A percentile compares a stretch with the other conserved stretches of the same genome.
phyloP scores from a whole-genome alignment of 2,888 invertebrate genomes.

The Acleris sparsana region DNA sequence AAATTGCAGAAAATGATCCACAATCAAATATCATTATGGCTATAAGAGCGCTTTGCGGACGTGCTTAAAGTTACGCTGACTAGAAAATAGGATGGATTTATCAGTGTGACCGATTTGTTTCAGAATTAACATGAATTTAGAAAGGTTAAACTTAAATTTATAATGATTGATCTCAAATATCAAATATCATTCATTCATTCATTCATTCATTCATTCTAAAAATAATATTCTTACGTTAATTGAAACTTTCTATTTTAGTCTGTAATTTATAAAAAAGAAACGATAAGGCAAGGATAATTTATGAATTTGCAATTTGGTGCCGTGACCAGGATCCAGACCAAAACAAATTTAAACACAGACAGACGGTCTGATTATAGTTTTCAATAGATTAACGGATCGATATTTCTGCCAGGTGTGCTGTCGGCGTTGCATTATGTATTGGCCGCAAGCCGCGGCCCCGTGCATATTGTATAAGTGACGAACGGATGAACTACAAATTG shows the following conservation, averaged over 20 bases:
- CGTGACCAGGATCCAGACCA: neutral
- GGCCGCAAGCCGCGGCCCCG: constrained; percentile 44
- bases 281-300: too few relatives aligned
- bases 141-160: too few relatives aligned
- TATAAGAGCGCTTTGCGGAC: constrained; percentile 10
- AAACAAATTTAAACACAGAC: neutral
- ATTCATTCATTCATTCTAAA: too few relatives aligned
- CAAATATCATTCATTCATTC: too few relatives aligned
- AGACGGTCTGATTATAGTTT: constrained; percentile 22
- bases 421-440: constrained; percentile 59
- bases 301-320: neutral
- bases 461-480: constrained; percentile 58
- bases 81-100: too few relatives aligned
- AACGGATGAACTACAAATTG: constrained; percentile 43
- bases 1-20: constrained; percentile 30
- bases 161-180: too few relatives aligned
- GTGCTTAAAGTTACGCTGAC: neutral
- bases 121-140: too few relatives aligned
- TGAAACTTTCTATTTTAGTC: too few relatives aligned
- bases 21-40: constrained; percentile 30
- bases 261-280: too few relatives aligned
- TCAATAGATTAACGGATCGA: constrained; percentile 26
- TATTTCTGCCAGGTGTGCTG: constrained; percentile 62
- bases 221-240: too few relatives aligned
- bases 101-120: too few relatives aligned